Evolutionary conservation across 2,888 invertebrate genomes (phyloP).

Genomic region (Pemphredon lugubris): DNA sequence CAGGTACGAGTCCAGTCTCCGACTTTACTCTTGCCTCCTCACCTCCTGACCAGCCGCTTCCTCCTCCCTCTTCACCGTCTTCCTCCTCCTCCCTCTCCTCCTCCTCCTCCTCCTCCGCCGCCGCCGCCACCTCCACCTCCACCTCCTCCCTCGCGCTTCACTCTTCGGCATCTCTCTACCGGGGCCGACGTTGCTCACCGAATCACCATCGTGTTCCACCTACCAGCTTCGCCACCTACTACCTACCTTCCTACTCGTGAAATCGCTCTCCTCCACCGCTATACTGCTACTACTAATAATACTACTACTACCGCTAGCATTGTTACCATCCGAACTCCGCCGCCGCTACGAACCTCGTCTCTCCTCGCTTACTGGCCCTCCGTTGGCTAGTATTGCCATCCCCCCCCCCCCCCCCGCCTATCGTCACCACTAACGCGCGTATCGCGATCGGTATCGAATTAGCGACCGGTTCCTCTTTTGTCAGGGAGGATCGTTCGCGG

Average conservation of each 20-base stretch:
- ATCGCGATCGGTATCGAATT: not conserved
- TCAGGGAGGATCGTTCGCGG: not conserved
- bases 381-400: slow-evolving; percentile 8
- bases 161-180: slow-evolving; percentile 50
- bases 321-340: slow-evolving; percentile 26
- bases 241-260: slow-evolving; percentile 27
- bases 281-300: slow-evolving; percentile 39
- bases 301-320: slow-evolving; percentile 37
- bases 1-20: slow-evolving; percentile 79
- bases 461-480: slow-evolving; percentile 11
- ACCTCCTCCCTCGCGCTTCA: slow-evolving; percentile 25
- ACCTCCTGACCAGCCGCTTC: slow-evolving; percentile 66
- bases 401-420: not conserved
- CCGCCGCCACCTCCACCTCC: slow-evolving; percentile 31
- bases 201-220: slow-evolving; percentile 61
- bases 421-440: not conserved
- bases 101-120: slow-evolving; percentile 29
- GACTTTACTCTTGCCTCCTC: slow-evolving; percentile 68
- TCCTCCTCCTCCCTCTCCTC: slow-evolving; percentile 33
- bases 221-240: slow-evolving; percentile 58
- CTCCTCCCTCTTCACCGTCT: slow-evolving; percentile 44
- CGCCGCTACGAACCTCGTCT: no score
- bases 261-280: slow-evolving; percentile 15
- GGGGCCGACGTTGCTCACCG: no score
- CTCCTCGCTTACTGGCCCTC: no score